Evolutionary conservation across 2,113 vertebrate genomes (phyloP).

Genomic region (Pan paniscus): DNA sequence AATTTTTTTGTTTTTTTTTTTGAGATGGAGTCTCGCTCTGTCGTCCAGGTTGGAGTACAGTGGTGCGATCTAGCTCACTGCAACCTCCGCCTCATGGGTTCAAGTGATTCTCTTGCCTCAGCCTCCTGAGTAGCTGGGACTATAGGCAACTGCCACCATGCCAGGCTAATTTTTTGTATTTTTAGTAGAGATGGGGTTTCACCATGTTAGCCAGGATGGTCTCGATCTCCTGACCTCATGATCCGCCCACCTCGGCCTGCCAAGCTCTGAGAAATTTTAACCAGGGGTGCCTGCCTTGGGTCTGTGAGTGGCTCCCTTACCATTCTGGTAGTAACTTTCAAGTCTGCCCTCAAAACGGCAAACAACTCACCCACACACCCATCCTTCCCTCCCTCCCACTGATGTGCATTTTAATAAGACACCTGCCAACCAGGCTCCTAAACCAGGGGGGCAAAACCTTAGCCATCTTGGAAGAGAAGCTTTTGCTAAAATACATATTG

Average conservation of each 20-base stretch:
- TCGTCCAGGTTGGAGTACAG: not conserved
- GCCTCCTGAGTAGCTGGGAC: not conserved
- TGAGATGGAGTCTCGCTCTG: not conserved
- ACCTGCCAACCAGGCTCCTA: not conserved
- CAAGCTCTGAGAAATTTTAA: not conserved
- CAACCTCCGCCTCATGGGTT: not conserved
- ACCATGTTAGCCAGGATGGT: not conserved
- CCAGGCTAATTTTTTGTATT: not conserved
- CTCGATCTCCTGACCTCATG: too few relatives aligned
- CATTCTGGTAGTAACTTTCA: accelerated
- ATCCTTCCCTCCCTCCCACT: too few relatives aligned
- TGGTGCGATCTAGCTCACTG: not conserved
- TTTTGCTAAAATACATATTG: not conserved
- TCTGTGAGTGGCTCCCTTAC: not conserved
- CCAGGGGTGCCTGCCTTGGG: not conserved
- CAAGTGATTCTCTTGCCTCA: not conserved
- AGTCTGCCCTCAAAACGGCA: not conserved
- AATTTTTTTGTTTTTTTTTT: not conserved
- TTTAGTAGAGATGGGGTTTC: not conserved
- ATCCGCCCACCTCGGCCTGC: accelerated
- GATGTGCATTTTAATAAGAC: accelerated
- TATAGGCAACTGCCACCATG: not conserved
- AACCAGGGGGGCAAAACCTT: not conserved
- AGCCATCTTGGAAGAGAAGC: accelerated
- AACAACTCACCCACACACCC: accelerated